Conservation (phyloP, 2,888 invertebrate species). For the Rapana venosa region DNA sequence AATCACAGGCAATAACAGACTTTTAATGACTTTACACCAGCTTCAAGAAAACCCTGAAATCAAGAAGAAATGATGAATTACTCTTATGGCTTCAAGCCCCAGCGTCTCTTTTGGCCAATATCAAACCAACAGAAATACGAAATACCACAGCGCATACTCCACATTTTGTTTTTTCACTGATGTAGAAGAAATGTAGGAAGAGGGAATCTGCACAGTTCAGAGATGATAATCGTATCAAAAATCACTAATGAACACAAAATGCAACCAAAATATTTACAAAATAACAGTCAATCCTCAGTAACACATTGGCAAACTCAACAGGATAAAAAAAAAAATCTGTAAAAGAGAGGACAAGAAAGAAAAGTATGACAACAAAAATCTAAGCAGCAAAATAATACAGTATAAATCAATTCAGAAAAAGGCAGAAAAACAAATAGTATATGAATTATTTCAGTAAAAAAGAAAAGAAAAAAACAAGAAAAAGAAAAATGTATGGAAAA, state of each 20-base stretch:
- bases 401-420: no score
- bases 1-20: slow-evolving; percentile 17
- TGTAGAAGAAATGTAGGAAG: not conserved
- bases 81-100: no score
- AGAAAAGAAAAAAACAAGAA: not conserved
- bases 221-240: not conserved
- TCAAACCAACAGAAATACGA: not conserved
- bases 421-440: no score
- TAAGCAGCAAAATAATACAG: not conserved
- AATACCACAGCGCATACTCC: not conserved
- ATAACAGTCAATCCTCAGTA: no score
- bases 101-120: not conserved
- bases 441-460: not conserved
- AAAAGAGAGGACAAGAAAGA: not conserved
- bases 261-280: no score
- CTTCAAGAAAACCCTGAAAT: not conserved
- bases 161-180: not conserved
- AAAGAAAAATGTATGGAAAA: not conserved
- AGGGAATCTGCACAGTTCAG: not conserved
- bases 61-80: not conserved
- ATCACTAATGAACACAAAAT: not conserved
- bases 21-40: not conserved
- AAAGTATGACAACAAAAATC: not conserved
- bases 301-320: not conserved
- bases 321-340: not conserved